These are phyloP conservation scores for Takifugu ocellatus DNA, from an alignment of 2,797 vertebrate species.

Conservation along the genomic window DNA sequence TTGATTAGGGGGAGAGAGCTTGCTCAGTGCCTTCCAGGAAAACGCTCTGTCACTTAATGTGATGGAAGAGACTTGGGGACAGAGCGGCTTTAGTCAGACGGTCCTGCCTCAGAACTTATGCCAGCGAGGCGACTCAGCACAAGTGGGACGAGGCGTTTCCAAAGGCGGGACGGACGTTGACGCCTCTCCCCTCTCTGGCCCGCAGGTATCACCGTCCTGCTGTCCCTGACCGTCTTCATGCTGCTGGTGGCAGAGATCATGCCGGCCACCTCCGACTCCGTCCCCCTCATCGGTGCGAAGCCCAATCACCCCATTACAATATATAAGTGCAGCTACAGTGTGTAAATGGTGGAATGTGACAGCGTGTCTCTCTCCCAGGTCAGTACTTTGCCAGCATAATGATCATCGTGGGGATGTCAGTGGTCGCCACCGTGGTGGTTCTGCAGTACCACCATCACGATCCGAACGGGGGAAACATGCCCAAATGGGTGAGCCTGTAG, in stretches of 20 bases:
- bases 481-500: conserved; percentile 76
- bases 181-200: background rate
- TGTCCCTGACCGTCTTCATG: conserved; percentile 82
- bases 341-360: too few species aligned
- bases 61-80: conserved; percentile 37
- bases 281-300: conserved; percentile 75
- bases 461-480: conserved; percentile 79
- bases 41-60: conserved; percentile 46
- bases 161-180: background rate
- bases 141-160: too few species aligned
- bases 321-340: too few species aligned
- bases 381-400: conserved; percentile 86
- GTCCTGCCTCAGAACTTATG: background rate
- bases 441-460: conserved; percentile 83
- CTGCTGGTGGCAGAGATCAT: conserved; percentile 81
- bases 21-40: conserved; percentile 60
- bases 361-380: conserved; percentile 51
- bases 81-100: conserved; percentile 8
- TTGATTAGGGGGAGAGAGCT: conserved; percentile 56
- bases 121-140: too few species aligned
- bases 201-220: conserved; percentile 78
- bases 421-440: conserved; percentile 80
- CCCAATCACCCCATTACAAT: too few species aligned
- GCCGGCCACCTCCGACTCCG: conserved; percentile 81
- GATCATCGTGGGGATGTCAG: conserved; percentile 84